Evolutionary conservation across 1,140 invertebrate genomes (phyloP), one percentile per base, ranked within the genome.

Genomic region (Drosophila dunni): DNA sequence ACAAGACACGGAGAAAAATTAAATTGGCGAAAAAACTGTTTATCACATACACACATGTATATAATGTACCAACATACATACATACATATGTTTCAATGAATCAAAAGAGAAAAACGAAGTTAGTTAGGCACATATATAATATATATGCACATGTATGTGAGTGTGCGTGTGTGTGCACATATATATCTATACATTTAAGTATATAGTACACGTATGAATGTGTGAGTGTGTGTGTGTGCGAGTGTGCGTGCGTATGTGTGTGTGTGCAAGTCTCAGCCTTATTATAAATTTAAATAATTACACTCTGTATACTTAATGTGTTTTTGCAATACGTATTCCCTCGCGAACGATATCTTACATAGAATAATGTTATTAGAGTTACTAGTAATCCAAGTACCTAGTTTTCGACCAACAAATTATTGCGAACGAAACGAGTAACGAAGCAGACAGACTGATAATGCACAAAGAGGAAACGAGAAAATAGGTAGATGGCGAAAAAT

Each of bases 371-470:
- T 65, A 57, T 58, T 56, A 40, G 51, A 66, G 57, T 38, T 62
- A 48, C n/a, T 68, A 61, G 10, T 66, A 54, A 57, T 73, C 63
- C 48, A 50, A 60, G 33, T 65, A 34, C 44, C 45, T 65, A 64
- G 44, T 57, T 71, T 64, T 45, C 53, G 61, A 71, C 62, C 53
- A 56, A 71, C 57, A 54, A 29, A 69, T 69, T 69, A 69, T 69
- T 69, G 66, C 58, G 48, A 71, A 65, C 62, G 53, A 71, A 65
- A 29, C 40, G 40, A 62, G 57, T 53, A 65, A 57, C 51, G 61
- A 71, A 71, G 69, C 62, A 71, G 69, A 71, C 61, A 64, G 62
- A 71, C 62, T 71, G 62, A 71, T 66, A 71, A 65, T 58, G 53
- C 38, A 58, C 53, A 48, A 71, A 65, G 45, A 48, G 62, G 62